Evolutionary conservation across 2,797 vertebrate species (phyloP).

Genomic region (Bothrops alternatus): DNA sequence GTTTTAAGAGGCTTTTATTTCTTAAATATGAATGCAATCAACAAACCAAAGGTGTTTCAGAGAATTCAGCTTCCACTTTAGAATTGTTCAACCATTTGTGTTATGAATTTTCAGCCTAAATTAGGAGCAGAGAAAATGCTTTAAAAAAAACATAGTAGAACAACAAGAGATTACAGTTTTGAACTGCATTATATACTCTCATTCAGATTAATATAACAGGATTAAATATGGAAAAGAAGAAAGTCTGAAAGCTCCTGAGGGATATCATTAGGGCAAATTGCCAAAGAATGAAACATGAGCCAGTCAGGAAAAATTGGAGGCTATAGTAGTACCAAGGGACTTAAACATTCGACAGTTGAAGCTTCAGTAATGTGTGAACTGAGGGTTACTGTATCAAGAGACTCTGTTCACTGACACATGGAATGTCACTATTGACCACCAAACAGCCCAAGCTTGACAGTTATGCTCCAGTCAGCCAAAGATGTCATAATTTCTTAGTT

Average conservation of each 20-base stretch:
- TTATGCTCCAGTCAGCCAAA: constrained; percentile 70
- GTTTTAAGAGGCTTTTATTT: constrained; percentile 20
- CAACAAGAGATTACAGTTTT: constrained; percentile 48
- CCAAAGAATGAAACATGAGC: constrained; percentile 99
- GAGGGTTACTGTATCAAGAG: constrained; percentile 78
- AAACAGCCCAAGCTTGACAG: constrained; percentile 78
- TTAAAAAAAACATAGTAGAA: constrained; percentile 10
- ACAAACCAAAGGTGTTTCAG: constrained; percentile 5
- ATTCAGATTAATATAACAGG: constrained; percentile 90
- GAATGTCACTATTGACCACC: constrained; percentile 91
- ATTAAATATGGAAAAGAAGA: constrained; percentile 94
- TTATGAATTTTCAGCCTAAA: constrained; percentile 30
- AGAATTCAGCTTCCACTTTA: constrained; percentile 41
- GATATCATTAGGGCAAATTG: constrained; percentile 99
- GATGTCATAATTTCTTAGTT: constrained; percentile 69
- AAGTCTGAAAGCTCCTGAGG: constrained; percentile 91
- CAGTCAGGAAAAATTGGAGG: constrained; percentile 91
- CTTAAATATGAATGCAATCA: constrained; percentile 17
- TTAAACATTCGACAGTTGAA: constrained; percentile 83
- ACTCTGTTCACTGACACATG: constrained; percentile 87
- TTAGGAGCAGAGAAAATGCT: not conserved
- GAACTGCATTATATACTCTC: constrained; percentile 73
- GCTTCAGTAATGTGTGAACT: constrained; percentile 87
- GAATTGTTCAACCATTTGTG: constrained; percentile 33
- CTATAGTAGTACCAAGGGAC: constrained; percentile 84